Conservation (phyloP, 2,797 vertebrate genomes). For the Myripristis jacobus region DNA sequence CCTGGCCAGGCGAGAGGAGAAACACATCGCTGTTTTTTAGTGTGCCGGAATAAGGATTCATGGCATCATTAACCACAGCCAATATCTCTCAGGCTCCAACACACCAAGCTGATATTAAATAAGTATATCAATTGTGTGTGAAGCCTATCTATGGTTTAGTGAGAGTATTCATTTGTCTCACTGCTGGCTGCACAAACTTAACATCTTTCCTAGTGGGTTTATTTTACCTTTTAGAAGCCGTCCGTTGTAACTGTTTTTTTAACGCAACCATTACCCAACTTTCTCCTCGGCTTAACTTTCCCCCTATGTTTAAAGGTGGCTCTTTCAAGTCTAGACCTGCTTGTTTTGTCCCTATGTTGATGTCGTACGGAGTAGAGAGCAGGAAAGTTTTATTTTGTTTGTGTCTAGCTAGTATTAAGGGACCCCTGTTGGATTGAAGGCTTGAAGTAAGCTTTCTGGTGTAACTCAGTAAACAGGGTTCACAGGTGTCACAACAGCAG, state of each 20-base stretch:
- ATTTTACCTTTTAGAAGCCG: conserved; percentile 56
- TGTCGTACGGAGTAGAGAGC: conserved; percentile 17
- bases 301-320: conserved; percentile 46
- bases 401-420: conserved; percentile 48
- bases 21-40: conserved; percentile 39
- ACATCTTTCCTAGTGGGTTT: conserved; percentile 33
- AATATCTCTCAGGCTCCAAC: conserved; percentile 63
- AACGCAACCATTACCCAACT: conserved; percentile 67
- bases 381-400: conserved; percentile 52
- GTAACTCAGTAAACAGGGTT: conserved; percentile 71
- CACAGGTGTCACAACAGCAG: conserved; percentile 64
- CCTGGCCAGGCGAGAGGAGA: conserved; percentile 65
- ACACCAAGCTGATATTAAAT: conserved; percentile 73
- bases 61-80: conserved; percentile 75
- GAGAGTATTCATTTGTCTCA: conserved; percentile 64
- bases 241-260: conserved; percentile 53
- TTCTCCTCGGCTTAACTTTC: conserved; percentile 38
- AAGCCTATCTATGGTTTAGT: conserved; percentile 59
- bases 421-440: conserved; percentile 46
- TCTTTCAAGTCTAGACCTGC: conserved; percentile 54
- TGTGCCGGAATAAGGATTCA: conserved; percentile 68
- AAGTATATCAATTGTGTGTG: conserved; percentile 68
- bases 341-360: conserved; percentile 36
- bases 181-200: conserved; percentile 45
- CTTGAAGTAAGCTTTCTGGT: conserved; percentile 56